Conservation (phyloP, 2,113 vertebrate species). For the Cranoglanis bouderius region DNA sequence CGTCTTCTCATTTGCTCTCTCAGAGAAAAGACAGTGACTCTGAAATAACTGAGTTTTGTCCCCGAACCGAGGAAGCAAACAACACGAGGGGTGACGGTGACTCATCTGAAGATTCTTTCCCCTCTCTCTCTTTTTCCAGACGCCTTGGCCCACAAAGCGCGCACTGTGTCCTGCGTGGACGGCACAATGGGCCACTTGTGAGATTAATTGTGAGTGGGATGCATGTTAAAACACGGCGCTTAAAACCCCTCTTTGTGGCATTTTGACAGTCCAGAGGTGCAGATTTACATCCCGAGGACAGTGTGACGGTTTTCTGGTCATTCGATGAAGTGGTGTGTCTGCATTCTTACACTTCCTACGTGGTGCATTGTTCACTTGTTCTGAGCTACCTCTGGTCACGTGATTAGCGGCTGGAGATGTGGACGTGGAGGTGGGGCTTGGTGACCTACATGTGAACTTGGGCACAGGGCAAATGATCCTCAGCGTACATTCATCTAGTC, state of each 20-base stretch:
- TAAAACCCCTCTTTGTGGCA: constrained; percentile 76
- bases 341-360: constrained; percentile 77
- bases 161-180: constrained; percentile 68
- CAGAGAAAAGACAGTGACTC: constrained; percentile 40
- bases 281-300: constrained; percentile 74
- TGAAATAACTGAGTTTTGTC: constrained; percentile 64
- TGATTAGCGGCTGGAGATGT: constrained; percentile 26
- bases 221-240: constrained; percentile 71
- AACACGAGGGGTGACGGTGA: constrained; percentile 66
- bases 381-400: constrained; percentile 65
- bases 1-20: constrained; percentile 16
- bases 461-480: constrained; percentile 46
- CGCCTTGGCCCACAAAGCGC: constrained; percentile 76
- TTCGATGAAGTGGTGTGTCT: constrained; percentile 71
- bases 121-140: constrained; percentile 69
- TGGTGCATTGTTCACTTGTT: constrained; percentile 72
- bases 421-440: constrained; percentile 41
- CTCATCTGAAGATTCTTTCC: constrained; percentile 78
- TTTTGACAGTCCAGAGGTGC: constrained; percentile 76
- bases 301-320: constrained; percentile 69
- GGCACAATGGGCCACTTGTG: constrained; percentile 79
- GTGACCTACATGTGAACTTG: constrained; percentile 68
- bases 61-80: constrained; percentile 52
- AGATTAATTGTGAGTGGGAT: constrained; percentile 77
- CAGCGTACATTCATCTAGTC: neutral